Percentiles rank a stretch among this genome's conserved stretches.
These are phyloP conservation scores for Tragelaphus imberbis DNA, from an alignment of 2,113 vertebrate species.

Conservation along the genomic window DNA sequence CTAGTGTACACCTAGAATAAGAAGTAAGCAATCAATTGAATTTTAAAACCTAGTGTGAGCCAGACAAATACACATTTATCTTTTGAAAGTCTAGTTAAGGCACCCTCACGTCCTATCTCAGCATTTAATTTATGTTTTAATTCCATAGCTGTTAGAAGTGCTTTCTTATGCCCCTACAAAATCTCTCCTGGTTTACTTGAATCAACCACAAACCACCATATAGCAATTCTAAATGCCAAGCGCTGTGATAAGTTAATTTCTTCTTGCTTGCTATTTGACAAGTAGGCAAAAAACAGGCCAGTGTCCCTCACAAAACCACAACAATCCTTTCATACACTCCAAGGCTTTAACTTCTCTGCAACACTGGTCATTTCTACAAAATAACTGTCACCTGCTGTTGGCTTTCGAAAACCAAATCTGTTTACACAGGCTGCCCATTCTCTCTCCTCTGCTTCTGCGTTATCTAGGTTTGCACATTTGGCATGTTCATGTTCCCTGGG, in stretches of 20 bases:
- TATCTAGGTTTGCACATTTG: background rate
- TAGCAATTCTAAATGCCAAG: background rate
- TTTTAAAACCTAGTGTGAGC: background rate
- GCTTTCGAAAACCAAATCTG: background rate
- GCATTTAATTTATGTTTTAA: conserved; percentile 38
- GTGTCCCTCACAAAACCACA: background rate
- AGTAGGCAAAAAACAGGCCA: background rate
- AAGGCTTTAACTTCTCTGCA: background rate
- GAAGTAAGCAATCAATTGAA: background rate
- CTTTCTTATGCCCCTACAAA: background rate
- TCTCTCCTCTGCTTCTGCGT: background rate
- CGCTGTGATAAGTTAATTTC: conserved; percentile 1
- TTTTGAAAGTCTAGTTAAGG: conserved; percentile 19
- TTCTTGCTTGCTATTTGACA: conserved; percentile 18
- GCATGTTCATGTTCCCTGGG: background rate
- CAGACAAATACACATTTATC: background rate
- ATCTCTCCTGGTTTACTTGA: background rate
- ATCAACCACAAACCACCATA: background rate
- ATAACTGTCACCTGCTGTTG: conserved; percentile 3
- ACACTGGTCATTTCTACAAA: background rate
- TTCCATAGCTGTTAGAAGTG: conserved; percentile 29
- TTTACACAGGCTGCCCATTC: background rate
- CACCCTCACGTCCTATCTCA: background rate
- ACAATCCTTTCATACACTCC: background rate
- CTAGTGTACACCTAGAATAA: background rate